Evolutionary conservation across 2,797 vertebrate genomes (phyloP).

Genomic region (Poecilia gillii): DNA sequence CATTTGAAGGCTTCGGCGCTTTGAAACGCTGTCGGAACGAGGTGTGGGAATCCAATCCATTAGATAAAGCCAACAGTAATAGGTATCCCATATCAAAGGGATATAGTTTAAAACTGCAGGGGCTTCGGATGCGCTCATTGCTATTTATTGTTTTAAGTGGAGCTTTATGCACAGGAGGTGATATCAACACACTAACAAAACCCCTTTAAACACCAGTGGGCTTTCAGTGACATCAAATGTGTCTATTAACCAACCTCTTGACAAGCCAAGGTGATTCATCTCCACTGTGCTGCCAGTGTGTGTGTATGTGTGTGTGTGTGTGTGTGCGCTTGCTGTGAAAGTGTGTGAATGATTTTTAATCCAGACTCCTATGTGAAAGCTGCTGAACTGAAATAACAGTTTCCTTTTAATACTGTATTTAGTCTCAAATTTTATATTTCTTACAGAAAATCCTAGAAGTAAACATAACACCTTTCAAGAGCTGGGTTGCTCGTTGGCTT

Average conservation of each 20-base stretch:
- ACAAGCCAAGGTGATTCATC: conserved; percentile 79
- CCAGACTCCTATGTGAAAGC: conserved; percentile 53
- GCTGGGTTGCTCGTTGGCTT: conserved; percentile 28
- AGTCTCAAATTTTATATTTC: conserved; percentile 37
- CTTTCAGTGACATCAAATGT: conserved; percentile 80
- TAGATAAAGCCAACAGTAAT: conserved; percentile 81
- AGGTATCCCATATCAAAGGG: conserved; percentile 82
- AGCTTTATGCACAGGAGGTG: conserved; percentile 78
- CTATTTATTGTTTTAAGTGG: conserved; percentile 84
- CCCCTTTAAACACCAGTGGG: conserved; percentile 78
- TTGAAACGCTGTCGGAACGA: conserved; percentile 72
- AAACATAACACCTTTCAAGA: conserved; percentile 39
- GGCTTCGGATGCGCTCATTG: conserved; percentile 76
- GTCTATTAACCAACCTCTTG: conserved; percentile 81
- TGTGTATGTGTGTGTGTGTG: conserved; percentile 23
- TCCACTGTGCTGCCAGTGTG: conserved; percentile 51
- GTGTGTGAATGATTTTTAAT: conserved; percentile 33
- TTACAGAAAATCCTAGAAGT: conserved; percentile 40
- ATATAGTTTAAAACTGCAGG: conserved; percentile 75
- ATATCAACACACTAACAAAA: conserved; percentile 80
- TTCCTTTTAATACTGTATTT: conserved; percentile 20
- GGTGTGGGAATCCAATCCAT: conserved; percentile 78
- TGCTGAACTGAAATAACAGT: conserved; percentile 56
- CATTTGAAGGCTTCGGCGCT: conserved; percentile 73
- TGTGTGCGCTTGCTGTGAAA: conserved; percentile 9